phyloP scores from a whole-genome alignment of 2,797 vertebrate genomes.

The Silurus lanzhouensis region DNA sequence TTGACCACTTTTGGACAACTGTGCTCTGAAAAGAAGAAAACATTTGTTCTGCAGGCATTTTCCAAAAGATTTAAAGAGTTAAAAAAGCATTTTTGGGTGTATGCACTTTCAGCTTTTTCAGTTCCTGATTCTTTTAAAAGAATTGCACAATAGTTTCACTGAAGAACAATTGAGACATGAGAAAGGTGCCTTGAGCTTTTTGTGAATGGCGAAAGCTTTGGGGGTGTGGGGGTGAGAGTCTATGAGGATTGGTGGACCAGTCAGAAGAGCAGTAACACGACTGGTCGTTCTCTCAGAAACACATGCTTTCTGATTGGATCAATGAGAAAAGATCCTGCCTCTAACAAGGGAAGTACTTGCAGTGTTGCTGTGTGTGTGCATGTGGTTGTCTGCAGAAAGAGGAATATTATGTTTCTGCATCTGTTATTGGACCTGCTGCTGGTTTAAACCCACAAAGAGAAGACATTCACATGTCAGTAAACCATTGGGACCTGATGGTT shows the following conservation, averaged over 20 bases:
- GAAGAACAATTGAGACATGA: slow-evolving; percentile 54
- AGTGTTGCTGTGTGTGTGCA: slow-evolving; percentile 46
- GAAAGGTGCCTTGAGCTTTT: slow-evolving; percentile 52
- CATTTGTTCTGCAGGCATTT: slow-evolving; percentile 5
- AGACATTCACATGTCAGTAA: slow-evolving; percentile 41
- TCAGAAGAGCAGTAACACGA: slow-evolving; percentile 30
- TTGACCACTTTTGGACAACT: background rate
- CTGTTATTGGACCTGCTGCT: slow-evolving; percentile 33
- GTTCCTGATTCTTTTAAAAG: slow-evolving; percentile 58
- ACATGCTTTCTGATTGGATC: slow-evolving; percentile 43
- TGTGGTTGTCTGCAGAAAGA: slow-evolving; percentile 21
- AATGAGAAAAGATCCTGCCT: slow-evolving; percentile 32
- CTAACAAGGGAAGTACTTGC: slow-evolving; percentile 26
- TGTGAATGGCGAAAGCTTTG: slow-evolving; percentile 52
- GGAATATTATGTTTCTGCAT: slow-evolving; percentile 34
- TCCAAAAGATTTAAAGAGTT: slow-evolving; percentile 30
- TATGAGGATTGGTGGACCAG: slow-evolving; percentile 32
- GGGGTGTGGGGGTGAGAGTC: slow-evolving; percentile 23
- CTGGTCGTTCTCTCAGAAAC: slow-evolving; percentile 36
- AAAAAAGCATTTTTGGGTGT: slow-evolving; percentile 41
- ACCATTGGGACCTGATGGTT: slow-evolving; percentile 27
- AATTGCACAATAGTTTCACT: slow-evolving; percentile 56
- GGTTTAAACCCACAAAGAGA: slow-evolving; percentile 31
- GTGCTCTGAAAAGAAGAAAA: background rate
- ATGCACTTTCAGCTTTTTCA: slow-evolving; percentile 53